Base-by-base conservation (phyloP, 2,113 vertebrate species). In the Fregetta grallaria region DNA sequence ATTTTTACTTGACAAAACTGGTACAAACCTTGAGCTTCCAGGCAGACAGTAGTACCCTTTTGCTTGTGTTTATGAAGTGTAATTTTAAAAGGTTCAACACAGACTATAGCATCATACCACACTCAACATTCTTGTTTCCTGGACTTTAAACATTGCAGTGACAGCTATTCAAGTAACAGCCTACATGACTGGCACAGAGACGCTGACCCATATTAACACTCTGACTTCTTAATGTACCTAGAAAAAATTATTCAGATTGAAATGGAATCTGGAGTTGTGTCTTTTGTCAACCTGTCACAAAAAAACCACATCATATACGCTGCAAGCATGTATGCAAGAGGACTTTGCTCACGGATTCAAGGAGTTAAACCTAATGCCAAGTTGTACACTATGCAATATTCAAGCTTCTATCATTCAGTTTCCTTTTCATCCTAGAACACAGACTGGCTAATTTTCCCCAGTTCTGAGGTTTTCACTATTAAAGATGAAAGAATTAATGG, bases 291-390 rank as follows among this genome's bases (percentile, higher is more conserved):
- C 6, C 58, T 42, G 58, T 44, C 53, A 75, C 44, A 72, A 91
- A 80, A 61, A 3, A 3, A 3, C 16, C 66, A 47, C 21, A 44
- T 26, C 66, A 32, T 5, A 22, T 15, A 45, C 0, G 2, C 23
- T 50, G 29, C 34, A 53, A 50, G 25, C 17, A 50, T 29, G 42
- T 18, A 63, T 3, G 56, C n/a, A 38, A 92, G 55, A 71, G 74
- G 83, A 55, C 18, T 95, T 90, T 88, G 75, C 71, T 93, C 79
- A 76, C 90, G 17, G 38, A 82, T 81, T 55, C 45, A 62, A 86
- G 53, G 13, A 72, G 34, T 47, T 68, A 90, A 77, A 86, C 21
- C 20, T 26, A 70, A 62, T 3, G 26, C 10, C 49, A 50, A 49
- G 8, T 26, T 73, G 40, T 7, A 80, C 16, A 19, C 4, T 16